Evolutionary conservation across 2,113 vertebrate species (phyloP).

Genomic region (Ophthalmolycus amberensis): DNA sequence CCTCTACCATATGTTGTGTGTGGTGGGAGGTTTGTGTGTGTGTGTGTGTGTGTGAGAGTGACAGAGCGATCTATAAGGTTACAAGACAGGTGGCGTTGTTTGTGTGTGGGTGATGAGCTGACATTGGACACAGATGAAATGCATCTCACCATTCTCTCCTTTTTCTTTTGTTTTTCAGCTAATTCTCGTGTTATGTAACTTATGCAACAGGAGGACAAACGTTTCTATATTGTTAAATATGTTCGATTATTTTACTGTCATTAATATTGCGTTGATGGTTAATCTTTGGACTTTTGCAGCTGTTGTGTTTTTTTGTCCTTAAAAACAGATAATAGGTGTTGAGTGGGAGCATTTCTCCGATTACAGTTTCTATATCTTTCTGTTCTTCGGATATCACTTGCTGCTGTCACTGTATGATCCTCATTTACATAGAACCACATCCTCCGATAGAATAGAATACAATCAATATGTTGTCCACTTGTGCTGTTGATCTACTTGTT

Average conservation of each 20-base stretch:
- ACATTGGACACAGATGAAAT: background rate
- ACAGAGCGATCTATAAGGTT: background rate
- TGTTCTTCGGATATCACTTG: background rate
- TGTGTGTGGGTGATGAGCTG: conserved; percentile 14
- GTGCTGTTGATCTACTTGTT: conserved; percentile 28
- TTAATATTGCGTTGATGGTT: background rate
- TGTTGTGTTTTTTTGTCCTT: background rate
- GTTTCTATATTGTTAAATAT: background rate
- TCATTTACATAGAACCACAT: conserved; percentile 24
- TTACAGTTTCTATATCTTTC: background rate
- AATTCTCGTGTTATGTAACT: background rate
- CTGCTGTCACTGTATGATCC: too few relatives aligned
- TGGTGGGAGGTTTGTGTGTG: conserved; percentile 2
- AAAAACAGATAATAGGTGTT: background rate
- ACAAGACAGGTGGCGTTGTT: conserved; percentile 15
- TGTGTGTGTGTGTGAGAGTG: conserved; percentile 13
- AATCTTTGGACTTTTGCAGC: background rate
- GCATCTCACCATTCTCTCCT: background rate
- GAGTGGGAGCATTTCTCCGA: conserved; percentile 12
- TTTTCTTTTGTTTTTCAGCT: background rate
- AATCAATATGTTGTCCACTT: conserved; percentile 57
- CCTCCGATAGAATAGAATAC: conserved; percentile 27
- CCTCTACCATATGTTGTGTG: conserved; percentile 41
- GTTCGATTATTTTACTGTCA: background rate
- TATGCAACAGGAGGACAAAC: background rate